phyloP scores from a whole-genome alignment of 1,140 invertebrate species.

The Camponotus vicinus region DNA sequence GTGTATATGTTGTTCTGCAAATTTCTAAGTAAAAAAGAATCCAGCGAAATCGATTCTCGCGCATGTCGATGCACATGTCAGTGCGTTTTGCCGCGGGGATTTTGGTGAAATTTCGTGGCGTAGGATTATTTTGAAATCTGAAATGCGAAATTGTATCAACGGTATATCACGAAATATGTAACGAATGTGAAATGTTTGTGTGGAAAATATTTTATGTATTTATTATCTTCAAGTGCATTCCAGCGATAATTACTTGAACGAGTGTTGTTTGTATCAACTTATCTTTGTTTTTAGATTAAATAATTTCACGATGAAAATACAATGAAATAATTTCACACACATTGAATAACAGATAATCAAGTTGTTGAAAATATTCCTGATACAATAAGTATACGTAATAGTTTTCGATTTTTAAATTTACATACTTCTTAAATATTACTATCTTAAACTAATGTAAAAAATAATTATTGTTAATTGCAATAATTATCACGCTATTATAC shows the following conservation, averaged over 20 bases:
- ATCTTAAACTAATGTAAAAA: neutral
- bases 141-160: conserved; percentile 19
- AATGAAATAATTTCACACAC: conserved; percentile 9
- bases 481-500: neutral
- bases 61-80: conserved; percentile 22
- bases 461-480: neutral
- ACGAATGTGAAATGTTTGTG: conserved; percentile 16
- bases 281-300: neutral
- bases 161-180: conserved; percentile 2
- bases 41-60: conserved; percentile 26
- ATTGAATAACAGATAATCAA: neutral
- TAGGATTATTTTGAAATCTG: conserved; percentile 23
- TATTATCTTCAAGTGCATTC: conserved; percentile 3
- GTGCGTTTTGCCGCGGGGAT: neutral
- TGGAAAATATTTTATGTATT: neutral
- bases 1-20: too few relatives aligned
- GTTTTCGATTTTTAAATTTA: neutral
- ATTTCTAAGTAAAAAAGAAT: neutral
- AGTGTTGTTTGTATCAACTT: conserved; percentile 10
- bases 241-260: neutral
- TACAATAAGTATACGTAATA: neutral
- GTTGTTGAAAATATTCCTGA: neutral
- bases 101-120: conserved; percentile 4
- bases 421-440: neutral
- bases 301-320: neutral